Evolutionary conservation across 2,113 vertebrate genomes (phyloP).

Genomic region (Phalacrocorax pelagicus): DNA sequence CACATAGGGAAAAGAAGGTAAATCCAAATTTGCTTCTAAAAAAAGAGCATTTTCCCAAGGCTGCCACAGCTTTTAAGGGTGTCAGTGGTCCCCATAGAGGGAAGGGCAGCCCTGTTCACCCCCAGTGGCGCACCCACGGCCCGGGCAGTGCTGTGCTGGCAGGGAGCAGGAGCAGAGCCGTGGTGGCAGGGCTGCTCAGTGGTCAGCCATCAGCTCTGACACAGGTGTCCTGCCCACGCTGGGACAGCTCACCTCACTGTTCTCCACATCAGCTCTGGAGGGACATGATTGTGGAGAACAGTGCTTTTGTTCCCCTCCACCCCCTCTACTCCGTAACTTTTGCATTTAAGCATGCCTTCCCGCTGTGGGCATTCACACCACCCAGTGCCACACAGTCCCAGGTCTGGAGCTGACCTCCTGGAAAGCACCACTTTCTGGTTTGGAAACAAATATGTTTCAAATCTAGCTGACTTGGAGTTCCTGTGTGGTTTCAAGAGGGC

Average conservation of each 20-base stretch:
- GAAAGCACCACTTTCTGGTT: neutral
- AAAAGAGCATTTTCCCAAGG: neutral
- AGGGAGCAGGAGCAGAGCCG: neutral
- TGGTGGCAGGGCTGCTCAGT: neutral
- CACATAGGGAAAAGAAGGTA: neutral
- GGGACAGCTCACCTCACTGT: neutral
- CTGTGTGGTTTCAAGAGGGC: accelerated
- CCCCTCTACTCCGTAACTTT: neutral
- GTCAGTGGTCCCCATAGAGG: neutral
- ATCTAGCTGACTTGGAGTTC: neutral
- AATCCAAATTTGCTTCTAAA: neutral
- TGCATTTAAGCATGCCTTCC: neutral
- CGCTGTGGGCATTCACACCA: neutral
- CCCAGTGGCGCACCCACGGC: neutral
- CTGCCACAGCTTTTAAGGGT: neutral
- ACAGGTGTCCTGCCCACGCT: neutral
- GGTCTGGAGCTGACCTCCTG: neutral
- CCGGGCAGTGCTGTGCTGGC: neutral
- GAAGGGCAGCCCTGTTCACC: neutral
- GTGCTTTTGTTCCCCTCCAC: neutral
- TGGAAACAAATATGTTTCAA: neutral
- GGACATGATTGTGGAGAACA: neutral
- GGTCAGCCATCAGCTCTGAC: neutral
- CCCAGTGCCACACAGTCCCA: accelerated
- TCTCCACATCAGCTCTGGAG: neutral